These are phyloP conservation scores for Oenanthe melanoleuca DNA, from an alignment of 2,113 vertebrate species.

Conservation along the genomic window DNA sequence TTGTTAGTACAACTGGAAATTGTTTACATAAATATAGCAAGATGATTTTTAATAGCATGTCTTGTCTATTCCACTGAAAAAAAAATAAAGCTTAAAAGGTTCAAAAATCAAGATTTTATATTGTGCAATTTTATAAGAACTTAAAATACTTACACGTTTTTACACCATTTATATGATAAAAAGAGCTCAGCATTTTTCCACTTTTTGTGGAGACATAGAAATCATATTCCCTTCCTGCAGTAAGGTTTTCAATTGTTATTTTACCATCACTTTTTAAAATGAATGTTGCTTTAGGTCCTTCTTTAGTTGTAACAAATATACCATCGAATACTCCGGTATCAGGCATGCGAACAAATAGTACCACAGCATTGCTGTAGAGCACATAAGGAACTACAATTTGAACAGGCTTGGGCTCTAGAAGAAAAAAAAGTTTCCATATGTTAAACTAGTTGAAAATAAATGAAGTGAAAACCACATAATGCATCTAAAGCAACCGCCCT, in stretches of 20 bases:
- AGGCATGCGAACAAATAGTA: conserved; percentile 68
- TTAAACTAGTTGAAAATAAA: background rate
- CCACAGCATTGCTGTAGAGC: conserved; percentile 32
- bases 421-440: background rate
- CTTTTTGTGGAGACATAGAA: conserved; percentile 79
- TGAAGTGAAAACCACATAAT: background rate
- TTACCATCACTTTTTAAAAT: conserved; percentile 52
- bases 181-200: conserved; percentile 71
- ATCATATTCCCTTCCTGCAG: conserved; percentile 78
- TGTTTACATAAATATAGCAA: background rate
- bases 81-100: background rate
- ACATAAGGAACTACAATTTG: conserved; percentile 56
- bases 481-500: background rate
- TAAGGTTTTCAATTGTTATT: conserved; percentile 74
- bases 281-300: conserved; percentile 50
- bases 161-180: conserved; percentile 67
- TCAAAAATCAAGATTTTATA: background rate
- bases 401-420: conserved; percentile 70
- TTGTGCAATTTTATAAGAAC: background rate
- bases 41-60: background rate
- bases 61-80: background rate
- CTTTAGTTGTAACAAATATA: conserved; percentile 51
- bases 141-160: conserved; percentile 81
- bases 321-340: conserved; percentile 72
- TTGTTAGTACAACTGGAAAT: background rate